Conservation (phyloP, 2,888 invertebrate species). For the Chymomyza amoena region DNA sequence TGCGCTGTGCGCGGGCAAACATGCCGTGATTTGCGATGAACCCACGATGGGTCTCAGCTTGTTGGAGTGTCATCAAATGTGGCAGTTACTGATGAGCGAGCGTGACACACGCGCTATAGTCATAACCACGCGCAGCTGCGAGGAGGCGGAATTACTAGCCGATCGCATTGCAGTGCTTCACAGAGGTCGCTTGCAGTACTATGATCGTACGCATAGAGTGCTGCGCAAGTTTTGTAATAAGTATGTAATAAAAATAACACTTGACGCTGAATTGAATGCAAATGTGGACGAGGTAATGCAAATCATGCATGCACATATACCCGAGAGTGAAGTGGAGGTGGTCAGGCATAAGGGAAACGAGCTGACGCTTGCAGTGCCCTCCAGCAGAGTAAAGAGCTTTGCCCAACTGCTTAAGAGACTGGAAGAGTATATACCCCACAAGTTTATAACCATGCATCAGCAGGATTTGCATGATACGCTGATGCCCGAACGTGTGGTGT, state of each 20-base stretch:
- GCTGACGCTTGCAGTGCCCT: no score
- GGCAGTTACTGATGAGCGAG: conserved; percentile 15
- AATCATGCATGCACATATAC: no score
- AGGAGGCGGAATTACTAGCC: conserved; percentile 23
- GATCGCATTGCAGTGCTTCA: conserved; percentile 25
- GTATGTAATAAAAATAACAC: neutral
- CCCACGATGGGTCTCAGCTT: neutral
- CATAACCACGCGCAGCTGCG: conserved; percentile 10
- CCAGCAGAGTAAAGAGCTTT: no score
- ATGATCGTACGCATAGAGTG: neutral
- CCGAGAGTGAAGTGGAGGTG: no score
- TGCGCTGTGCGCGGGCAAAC: conserved; percentile 19
- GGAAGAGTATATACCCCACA: no score
- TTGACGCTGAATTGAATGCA: no score
- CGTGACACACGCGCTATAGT: conserved; percentile 12
- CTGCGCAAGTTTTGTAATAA: neutral
- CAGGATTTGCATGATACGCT: no score
- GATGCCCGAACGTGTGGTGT: no score
- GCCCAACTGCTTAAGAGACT: no score
- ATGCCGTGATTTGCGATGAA: conserved; percentile 20
- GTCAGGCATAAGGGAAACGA: no score
- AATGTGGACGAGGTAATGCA: no score
- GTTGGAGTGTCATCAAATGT: conserved; percentile 4
- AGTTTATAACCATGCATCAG: no score
- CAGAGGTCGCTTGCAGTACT: conserved; percentile 12